phyloP scores from a whole-genome alignment of 37 sponge, comb jelly and placozoan genomes.

The Haliclona indistincta region DNA sequence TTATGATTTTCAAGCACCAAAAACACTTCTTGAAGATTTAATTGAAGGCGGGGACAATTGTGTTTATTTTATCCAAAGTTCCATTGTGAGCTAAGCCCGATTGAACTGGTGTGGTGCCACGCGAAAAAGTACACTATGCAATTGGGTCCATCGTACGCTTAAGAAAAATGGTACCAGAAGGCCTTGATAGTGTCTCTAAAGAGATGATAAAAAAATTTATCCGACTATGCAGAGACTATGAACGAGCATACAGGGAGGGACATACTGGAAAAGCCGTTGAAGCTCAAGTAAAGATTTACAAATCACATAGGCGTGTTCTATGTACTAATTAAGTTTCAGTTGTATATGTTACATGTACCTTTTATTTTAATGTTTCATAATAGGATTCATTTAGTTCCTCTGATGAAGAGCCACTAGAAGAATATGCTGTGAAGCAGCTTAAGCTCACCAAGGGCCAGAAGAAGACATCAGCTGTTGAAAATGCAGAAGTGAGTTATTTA shows the following conservation, averaged over 20 bases:
- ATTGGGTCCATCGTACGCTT: neutral
- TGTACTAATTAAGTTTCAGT: too few species aligned
- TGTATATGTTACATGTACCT: too few species aligned
- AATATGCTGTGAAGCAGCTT: too few species aligned
- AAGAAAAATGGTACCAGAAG: conserved; percentile 13
- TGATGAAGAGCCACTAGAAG: too few species aligned
- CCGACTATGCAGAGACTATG: conserved; percentile 13
- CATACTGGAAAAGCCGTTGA: conserved; percentile 14
- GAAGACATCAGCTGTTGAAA: too few species aligned
- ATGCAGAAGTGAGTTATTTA: too few species aligned
- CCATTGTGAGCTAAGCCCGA: neutral
- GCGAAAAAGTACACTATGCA: neutral
- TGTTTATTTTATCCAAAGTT: neutral
- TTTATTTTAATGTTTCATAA: too few species aligned
- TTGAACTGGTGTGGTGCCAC: neutral
- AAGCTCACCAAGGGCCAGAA: too few species aligned
- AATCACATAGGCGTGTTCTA: conserved; percentile 44
- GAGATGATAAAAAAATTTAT: conserved; percentile 28
- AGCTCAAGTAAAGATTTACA: conserved; percentile 8
- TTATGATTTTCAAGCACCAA: too few species aligned
- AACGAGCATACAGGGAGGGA: conserved; percentile 19
- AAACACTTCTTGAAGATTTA: too few species aligned
- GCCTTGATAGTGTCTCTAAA: neutral
- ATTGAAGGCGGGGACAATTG: too few species aligned
- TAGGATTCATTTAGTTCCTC: too few species aligned